Conservation (phyloP, 1,140 invertebrate species). For the Magallana ariakensis region DNA sequence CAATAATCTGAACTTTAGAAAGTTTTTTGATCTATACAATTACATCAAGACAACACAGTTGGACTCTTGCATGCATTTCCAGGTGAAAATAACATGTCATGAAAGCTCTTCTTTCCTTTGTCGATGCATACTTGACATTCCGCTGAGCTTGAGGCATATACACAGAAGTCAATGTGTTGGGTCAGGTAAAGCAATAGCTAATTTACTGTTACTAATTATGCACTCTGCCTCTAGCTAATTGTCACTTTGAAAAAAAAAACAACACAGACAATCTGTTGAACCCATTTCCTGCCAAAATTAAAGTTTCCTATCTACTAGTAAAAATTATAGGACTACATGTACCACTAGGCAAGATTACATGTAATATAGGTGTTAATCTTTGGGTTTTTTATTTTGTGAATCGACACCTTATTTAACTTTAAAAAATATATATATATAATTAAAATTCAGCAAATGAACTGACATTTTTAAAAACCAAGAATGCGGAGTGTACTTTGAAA, state of each 20-base stretch:
- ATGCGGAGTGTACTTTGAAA: too few relatives aligned
- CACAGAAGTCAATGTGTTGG: conserved; percentile 1
- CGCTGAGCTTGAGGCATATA: neutral
- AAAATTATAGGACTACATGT: conserved; percentile 12
- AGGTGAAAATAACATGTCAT: neutral
- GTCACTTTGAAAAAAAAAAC: neutral
- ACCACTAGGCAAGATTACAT: neutral
- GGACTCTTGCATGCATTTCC: conserved; percentile 13
- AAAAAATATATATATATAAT: too few relatives aligned
- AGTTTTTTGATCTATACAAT: neutral
- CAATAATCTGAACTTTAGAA: neutral
- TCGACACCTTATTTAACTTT: too few relatives aligned
- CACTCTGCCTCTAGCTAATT: neutral
- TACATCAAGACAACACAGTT: neutral
- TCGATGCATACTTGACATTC: neutral
- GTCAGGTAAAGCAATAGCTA: neutral
- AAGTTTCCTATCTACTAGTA: neutral
- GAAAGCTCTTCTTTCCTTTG: neutral
- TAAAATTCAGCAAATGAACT: too few relatives aligned
- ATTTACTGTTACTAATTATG: conserved; percentile 25
- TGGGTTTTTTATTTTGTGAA: too few relatives aligned
- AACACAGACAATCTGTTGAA: neutral
- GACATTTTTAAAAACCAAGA: too few relatives aligned
- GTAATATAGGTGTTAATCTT: neutral
- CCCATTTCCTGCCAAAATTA: conserved; percentile 14